A percentile compares a stretch with the other conserved stretches of the same genome.
Conservation (phyloP, 1,140 invertebrate genomes). For the Popillia japonica region DNA sequence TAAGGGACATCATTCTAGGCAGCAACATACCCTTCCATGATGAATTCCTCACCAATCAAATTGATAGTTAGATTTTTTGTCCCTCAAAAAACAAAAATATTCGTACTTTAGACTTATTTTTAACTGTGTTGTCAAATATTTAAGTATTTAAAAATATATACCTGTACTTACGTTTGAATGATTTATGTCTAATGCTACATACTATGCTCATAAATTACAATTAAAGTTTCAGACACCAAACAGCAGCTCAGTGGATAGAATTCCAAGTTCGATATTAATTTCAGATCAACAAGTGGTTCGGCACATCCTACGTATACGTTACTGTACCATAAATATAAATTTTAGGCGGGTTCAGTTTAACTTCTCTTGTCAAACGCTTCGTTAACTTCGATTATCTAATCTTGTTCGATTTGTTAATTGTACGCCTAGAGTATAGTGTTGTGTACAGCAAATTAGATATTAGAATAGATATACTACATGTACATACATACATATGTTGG, state of each 20-base stretch:
- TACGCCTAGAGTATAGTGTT: not conserved
- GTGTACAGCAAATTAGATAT: not conserved
- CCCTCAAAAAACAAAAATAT: too few species aligned
- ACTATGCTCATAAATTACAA: not conserved
- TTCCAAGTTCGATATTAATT: constrained; percentile 8
- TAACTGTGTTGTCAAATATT: too few species aligned
- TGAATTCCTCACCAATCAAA: too few species aligned
- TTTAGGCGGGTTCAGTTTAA: not conserved
- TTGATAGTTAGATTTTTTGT: too few species aligned
- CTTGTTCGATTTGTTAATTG: constrained; percentile 2
- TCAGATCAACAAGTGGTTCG: constrained; percentile 2
- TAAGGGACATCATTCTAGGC: too few species aligned
- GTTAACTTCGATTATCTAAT: constrained; percentile 15
- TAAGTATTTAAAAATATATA: too few species aligned
- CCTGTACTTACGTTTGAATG: not conserved
- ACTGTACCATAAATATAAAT: not conserved
- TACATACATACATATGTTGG: too few species aligned
- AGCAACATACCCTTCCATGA: too few species aligned
- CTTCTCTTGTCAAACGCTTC: constrained; percentile 14
- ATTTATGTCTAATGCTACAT: not conserved
- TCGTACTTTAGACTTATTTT: too few species aligned
- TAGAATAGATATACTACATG: not conserved
- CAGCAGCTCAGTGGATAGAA: not conserved
- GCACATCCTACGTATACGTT: not conserved
- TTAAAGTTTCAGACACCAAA: not conserved